phyloP scores from a whole-genome alignment of 2,888 invertebrate genomes.

The Pomacea canaliculata region DNA sequence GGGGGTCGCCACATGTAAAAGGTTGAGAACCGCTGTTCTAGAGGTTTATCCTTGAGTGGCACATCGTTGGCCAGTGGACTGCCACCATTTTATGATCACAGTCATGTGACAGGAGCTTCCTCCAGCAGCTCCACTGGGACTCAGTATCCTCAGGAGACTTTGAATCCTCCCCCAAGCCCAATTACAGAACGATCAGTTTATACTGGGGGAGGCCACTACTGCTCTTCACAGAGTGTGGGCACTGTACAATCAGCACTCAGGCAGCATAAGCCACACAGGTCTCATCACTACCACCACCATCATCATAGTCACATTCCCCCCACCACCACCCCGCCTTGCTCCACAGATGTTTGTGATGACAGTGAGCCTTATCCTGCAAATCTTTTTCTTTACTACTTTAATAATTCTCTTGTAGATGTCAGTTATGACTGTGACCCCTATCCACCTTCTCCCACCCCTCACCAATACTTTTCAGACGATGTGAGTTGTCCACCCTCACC shows the following conservation, averaged over 20 bases:
- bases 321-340: conserved; percentile 90
- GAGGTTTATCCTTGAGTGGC: conserved; percentile 54
- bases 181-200: conserved; percentile 74
- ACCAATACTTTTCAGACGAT: conserved; percentile 80
- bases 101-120: conserved; percentile 80
- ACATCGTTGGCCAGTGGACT: conserved; percentile 39
- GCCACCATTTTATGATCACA: conserved; percentile 73
- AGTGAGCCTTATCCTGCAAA: conserved; percentile 67
- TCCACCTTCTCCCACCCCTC: conserved; percentile 83
- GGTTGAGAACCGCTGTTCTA: no score
- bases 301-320: conserved; percentile 76
- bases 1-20: no score
- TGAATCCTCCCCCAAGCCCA: conserved; percentile 92
- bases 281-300: conserved; percentile 73
- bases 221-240: conserved; percentile 62
- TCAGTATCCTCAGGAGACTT: conserved; percentile 79
- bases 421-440: conserved; percentile 79
- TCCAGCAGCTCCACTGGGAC: conserved; percentile 78
- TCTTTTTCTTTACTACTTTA: conserved; percentile 44
- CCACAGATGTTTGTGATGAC: conserved; percentile 89
- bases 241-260: conserved; percentile 77
- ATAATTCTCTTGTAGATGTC: conserved; percentile 47
- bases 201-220: conserved; percentile 54
- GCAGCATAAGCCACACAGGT: conserved; percentile 74
- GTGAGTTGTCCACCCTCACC: conserved; percentile 75